Percentiles rank a stretch among this genome's conserved stretches.
Evolutionary conservation across 2,797 vertebrate genomes (phyloP).

Genomic region (Schizopygopsis pylzovi): DNA sequence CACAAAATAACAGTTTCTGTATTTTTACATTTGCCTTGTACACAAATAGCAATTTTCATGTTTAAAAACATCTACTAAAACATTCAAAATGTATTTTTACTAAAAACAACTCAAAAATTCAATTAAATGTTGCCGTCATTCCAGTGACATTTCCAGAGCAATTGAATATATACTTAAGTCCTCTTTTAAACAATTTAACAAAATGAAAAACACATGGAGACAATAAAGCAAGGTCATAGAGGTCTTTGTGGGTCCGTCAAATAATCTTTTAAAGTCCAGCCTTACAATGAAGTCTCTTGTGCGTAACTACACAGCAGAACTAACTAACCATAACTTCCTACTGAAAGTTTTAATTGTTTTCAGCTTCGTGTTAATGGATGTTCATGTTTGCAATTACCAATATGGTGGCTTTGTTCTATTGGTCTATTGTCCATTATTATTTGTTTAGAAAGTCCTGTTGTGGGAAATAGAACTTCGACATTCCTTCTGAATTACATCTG

Average conservation of each 20-base stretch:
- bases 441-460: not conserved
- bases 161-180: not conserved
- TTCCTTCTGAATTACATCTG: conserved; percentile 12
- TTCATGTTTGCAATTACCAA: conserved; percentile 18
- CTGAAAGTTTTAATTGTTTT: not conserved
- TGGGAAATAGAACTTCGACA: not conserved
- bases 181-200: not conserved
- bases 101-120: not conserved
- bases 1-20: too few relatives aligned
- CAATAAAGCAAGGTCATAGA: conserved; percentile 2
- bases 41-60: not conserved
- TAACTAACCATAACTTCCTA: not conserved
- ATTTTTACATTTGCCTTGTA: not conserved
- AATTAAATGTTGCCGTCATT: not conserved
- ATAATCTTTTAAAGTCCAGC: not conserved
- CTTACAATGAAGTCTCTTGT: not conserved
- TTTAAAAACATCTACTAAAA: not conserved
- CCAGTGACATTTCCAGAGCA: not conserved
- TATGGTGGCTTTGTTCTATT: conserved; percentile 4
- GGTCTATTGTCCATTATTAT: not conserved
- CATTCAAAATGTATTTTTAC: not conserved
- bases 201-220: not conserved
- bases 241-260: not conserved
- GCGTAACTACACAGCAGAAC: not conserved
- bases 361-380: not conserved